Evolutionary conservation across 1,140 invertebrate species (phyloP), one percentile per base, ranked within the genome.

Genomic region (Pseudomyrmex dendroicus): DNA sequence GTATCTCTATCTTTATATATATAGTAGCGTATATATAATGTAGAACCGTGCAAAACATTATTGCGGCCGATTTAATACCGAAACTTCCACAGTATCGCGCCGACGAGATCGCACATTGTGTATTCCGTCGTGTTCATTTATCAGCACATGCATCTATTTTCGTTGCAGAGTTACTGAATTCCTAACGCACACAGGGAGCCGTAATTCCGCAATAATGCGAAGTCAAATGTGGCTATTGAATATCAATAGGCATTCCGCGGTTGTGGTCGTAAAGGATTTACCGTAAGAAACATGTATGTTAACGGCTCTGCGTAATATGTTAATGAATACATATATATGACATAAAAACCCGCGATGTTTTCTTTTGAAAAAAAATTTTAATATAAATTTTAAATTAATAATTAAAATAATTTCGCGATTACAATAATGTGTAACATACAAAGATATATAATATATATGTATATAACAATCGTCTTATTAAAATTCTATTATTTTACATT

Each of bases 191-290:
- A 67, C 10, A 2, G 54, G 35, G 48, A 10, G 67, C 20, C 56
- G 46, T 72, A 72, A 72, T 72, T 80, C 76, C 76, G 15, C 76
- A 80, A 80, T 72, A 72, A 82, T 76, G 72, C 64, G 73, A 83
- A 87, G 66, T 89, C 85, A 89, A 67, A 85, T 74, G 85, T 87
- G 86, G 83, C 70, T 89, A 84, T 85, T 83, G 83, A 78, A 85
- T 83, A 86, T 87, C 73, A 80, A 82, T 68, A 68, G 50, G 12
- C 80, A 62, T 82, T 76, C 48, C 48, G 48, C 17, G 61, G 22
- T 35, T 59, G 66, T 10, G 22, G 56, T 12, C 64, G n/a, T 78
- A 57, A 78, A 70, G 66, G 76, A 57, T 77, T 15, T 48, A 57
- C 10, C 20, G 5, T 80, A 80, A 72, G 76, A 80, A 80, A 70